These are phyloP conservation scores for Julus scanicus DNA, from an alignment of 2,888 invertebrate genomes.

Conservation along the genomic window DNA sequence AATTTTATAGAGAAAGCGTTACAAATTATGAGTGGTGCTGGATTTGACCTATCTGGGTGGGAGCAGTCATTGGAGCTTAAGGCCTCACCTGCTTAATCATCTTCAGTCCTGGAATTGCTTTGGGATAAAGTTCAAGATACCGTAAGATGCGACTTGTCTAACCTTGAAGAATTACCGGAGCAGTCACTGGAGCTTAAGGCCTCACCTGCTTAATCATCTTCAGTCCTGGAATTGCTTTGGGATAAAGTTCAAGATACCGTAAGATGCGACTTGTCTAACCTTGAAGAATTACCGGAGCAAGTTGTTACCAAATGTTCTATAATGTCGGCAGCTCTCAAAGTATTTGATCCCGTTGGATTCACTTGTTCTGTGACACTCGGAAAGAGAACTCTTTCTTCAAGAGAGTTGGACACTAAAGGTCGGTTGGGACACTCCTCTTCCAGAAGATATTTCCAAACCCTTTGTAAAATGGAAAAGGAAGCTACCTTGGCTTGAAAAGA, in stretches of 20 bases:
- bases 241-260: neutral
- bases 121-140: neutral
- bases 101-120: neutral
- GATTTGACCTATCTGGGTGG: neutral
- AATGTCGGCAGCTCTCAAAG: neutral
- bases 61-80: neutral
- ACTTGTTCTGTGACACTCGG: neutral
- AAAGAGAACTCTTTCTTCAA: neutral
- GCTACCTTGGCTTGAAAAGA: neutral
- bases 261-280: neutral
- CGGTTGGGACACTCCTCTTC: neutral
- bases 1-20: neutral
- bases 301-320: neutral
- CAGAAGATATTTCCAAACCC: neutral
- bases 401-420: neutral
- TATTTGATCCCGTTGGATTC: neutral
- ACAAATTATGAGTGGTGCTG: neutral
- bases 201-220: neutral
- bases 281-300: neutral
- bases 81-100: neutral
- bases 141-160: neutral
- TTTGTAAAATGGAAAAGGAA: neutral
- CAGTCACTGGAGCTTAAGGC: neutral
- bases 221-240: neutral
- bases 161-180: neutral